phyloP scores from a whole-genome alignment of 2,888 invertebrate genomes.

The Acanthococcus lagerstroemiae region DNA sequence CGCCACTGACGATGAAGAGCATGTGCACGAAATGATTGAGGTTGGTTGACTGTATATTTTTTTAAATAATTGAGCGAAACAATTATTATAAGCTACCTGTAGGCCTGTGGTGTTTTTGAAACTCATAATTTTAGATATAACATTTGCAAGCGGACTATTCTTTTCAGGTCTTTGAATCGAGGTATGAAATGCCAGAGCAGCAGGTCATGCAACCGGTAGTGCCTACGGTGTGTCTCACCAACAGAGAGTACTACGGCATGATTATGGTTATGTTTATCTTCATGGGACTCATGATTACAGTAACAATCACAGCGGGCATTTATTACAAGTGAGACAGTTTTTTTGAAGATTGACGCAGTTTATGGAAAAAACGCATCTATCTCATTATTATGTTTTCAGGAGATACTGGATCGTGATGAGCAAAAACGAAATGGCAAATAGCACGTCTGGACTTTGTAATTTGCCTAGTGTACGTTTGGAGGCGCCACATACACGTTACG shows the following conservation, averaged over 20 bases:
- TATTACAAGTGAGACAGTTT: slow-evolving; percentile 55
- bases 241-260: slow-evolving; percentile 75
- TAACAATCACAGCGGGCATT: slow-evolving; percentile 61
- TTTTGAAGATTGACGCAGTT: background rate
- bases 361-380: background rate
- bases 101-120: too few species aligned
- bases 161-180: slow-evolving; percentile 66
- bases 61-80: background rate
- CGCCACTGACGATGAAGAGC: slow-evolving; percentile 50
- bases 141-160: too few species aligned
- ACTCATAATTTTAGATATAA: background rate
- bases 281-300: slow-evolving; percentile 60
- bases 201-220: slow-evolving; percentile 50
- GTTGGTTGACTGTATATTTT: slow-evolving; percentile 46
- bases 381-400: slow-evolving; percentile 42
- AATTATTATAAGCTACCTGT: too few species aligned
- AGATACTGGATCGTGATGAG: slow-evolving; percentile 67
- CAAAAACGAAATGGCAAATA: slow-evolving; percentile 49
- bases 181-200: slow-evolving; percentile 43
- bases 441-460: slow-evolving; percentile 32
- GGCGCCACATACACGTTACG: slow-evolving; percentile 20
- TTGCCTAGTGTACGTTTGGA: slow-evolving; percentile 22
- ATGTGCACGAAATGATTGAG: slow-evolving; percentile 81
- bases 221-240: slow-evolving; percentile 66
- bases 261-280: slow-evolving; percentile 66